Conservation (phyloP, 2,888 invertebrate genomes). For the Thymelicus lineola region DNA sequence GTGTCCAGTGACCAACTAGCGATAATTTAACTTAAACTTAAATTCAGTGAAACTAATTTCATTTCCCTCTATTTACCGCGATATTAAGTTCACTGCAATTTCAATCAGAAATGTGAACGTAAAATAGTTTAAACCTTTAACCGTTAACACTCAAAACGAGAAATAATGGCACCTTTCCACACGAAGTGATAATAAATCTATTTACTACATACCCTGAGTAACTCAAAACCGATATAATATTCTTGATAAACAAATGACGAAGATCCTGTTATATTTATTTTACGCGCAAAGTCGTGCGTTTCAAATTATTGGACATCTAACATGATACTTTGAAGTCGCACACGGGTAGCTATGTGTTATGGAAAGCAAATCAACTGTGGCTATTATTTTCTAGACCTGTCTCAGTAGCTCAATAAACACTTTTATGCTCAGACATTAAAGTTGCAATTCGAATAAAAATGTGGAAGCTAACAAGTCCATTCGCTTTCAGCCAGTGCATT, state of each 20-base stretch:
- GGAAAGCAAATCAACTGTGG: slow-evolving; percentile 81
- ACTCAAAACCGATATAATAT: slow-evolving; percentile 53
- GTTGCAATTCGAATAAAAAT: slow-evolving; percentile 54
- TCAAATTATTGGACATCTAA: slow-evolving; percentile 70
- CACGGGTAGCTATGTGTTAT: slow-evolving; percentile 70
- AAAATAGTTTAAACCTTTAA: neutral
- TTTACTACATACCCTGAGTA: slow-evolving; percentile 53
- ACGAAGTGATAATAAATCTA: slow-evolving; percentile 58
- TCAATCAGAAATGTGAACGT: neutral
- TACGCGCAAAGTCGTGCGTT: slow-evolving; percentile 63
- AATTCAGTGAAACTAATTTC: too few relatives aligned
- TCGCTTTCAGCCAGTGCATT: slow-evolving; percentile 76
- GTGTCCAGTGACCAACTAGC: too few relatives aligned
- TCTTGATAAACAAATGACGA: slow-evolving; percentile 52
- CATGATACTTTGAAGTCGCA: slow-evolving; percentile 71
- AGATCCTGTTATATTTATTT: slow-evolving; percentile 50
- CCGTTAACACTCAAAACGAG: slow-evolving; percentile 5
- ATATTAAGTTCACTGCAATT: neutral
- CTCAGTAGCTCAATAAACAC: slow-evolving; percentile 45
- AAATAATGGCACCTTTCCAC: slow-evolving; percentile 50
- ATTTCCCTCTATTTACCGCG: too few relatives aligned
- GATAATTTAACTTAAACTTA: too few relatives aligned
- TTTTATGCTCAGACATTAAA: slow-evolving; percentile 49
- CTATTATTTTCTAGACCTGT: slow-evolving; percentile 65
- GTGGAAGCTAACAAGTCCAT: slow-evolving; percentile 72